Base-by-base conservation (phyloP, 2,113 vertebrate genomes). In the Nibea coibor region DNA sequence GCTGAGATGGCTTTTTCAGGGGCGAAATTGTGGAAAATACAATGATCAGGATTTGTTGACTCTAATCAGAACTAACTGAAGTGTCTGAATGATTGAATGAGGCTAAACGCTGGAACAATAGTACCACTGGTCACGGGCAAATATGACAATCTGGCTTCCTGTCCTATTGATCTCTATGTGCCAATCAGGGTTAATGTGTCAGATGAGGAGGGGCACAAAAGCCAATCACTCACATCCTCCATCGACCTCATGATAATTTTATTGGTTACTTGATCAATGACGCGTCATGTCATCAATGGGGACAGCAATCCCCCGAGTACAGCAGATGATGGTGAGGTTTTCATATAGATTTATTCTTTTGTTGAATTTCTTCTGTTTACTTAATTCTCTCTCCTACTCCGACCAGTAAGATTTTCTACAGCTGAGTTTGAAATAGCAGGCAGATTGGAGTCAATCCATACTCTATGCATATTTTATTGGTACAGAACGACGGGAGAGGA, bases 401-500 rank as follows among this genome's bases (percentile, higher is more conserved):
- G n/a, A 19, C n/a, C 20, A 51, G 42, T 1, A 9, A 51, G 31
- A 51, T 58, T 24, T 47, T 31, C 56, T 8, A 45, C 24, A 66
- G 53, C 22, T 77, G 35, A 22, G 45, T 53, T 58, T 75, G 24
- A 83, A 85, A 72, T 67, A 86, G 57, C 5, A 2, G 22, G 70
- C 54, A 83, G 72, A 83, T 62, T 78, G n/a, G 69, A 88, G 81
- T 82, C 71, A 75, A 75, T 81, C 70, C 57, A 84, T 53, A 59
- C 70, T 17, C 53, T 53, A 72, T 90, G 82, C 80, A 91, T 91
- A 85, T 91, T 89, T 85, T 20, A 90, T 80, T 70, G 58, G 2
- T 71, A 48, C 57, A n/a, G 65, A 47, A 5, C 64, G 59, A 59
- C 1, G 19, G 17, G 35, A 54, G 43, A 89, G 35, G 54, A 26